Conservation (phyloP, 2,888 invertebrate genomes). For the Epinotia ramella region DNA sequence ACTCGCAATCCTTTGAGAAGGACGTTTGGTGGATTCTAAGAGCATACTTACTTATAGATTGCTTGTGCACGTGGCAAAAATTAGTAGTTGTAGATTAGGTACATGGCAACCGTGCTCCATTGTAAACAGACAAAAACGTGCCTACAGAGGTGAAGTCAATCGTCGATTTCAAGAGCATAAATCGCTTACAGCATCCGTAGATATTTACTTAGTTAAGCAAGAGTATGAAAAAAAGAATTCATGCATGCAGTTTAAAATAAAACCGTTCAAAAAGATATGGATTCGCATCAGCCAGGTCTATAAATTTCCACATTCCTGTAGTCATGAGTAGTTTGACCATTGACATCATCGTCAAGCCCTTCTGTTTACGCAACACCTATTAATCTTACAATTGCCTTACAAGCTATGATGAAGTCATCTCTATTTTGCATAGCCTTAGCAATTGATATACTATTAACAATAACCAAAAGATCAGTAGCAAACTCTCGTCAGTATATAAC, state of each 20-base stretch:
- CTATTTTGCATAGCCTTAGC: slow-evolving; percentile 47
- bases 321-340: slow-evolving; percentile 56
- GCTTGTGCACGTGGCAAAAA: too few relatives aligned
- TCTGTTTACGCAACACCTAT: slow-evolving; percentile 60
- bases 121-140: too few relatives aligned
- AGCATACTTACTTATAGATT: too few relatives aligned
- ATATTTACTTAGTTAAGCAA: too few relatives aligned
- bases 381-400: slow-evolving; percentile 54
- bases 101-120: too few relatives aligned
- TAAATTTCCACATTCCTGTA: slow-evolving; percentile 28
- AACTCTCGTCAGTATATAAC: neutral
- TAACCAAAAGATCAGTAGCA: neutral
- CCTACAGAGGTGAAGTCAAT: too few relatives aligned
- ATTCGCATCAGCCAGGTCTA: neutral
- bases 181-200: too few relatives aligned
- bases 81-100: too few relatives aligned
- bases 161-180: too few relatives aligned
- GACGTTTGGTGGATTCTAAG: too few relatives aligned
- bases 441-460: slow-evolving; percentile 29
- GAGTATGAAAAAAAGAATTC: too few relatives aligned
- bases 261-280: neutral
- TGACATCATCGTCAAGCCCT: slow-evolving; percentile 61
- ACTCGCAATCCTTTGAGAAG: neutral
- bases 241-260: neutral
- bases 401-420: slow-evolving; percentile 58